Base-by-base conservation (phyloP, 2,113 vertebrate genomes). In the Hymenochirus boettgeri region DNA sequence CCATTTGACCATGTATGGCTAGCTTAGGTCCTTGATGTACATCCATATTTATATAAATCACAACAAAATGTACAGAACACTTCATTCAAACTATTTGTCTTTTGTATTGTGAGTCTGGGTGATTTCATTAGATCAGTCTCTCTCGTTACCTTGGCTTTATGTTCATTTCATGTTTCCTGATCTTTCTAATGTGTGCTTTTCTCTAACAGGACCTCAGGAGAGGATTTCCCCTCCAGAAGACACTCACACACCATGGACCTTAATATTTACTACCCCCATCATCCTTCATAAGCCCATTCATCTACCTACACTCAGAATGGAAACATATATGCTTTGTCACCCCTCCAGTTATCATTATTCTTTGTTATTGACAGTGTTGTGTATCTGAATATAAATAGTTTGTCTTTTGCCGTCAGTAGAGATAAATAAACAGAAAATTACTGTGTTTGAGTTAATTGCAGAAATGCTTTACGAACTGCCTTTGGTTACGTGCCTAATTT, bases 141-240 rank as follows among this genome's bases (percentile, higher is more conserved):
- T 1, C 10, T 35, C 10, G 33, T 35, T 35, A 35, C 2, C 3
- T 7, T 35, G 33, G 10, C 33, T 35, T 35, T 35, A 12, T 35
- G 4, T 35, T 31, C 10, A 31, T 5, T 31, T 31, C 15, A 7
- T n/a, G 39, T 42, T 18, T 42, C 7, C 3, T n/a, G 1, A n/a
- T 5, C 11, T n/a, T 42, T 42, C 12, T 15, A 11, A 11, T 39
- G 35, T 39, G 5, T 31, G 29, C 10, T 31, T 31, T 39, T 39
- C 35, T 13, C 3, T 13, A 39, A 45, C 39, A 65, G 62, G 62
- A 55, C 56, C 26, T 46, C 52, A 56, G 62, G 48, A 65, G 35
- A 55, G 37, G 54, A 57, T 37, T 65, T 26, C 26, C n/a, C 42
- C 7, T 22, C 21, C 42, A 19, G 26, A 22, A 57, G 45, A 65